Base-by-base conservation (phyloP, 2,888 invertebrate genomes). In the Lycophotia porphyrea region DNA sequence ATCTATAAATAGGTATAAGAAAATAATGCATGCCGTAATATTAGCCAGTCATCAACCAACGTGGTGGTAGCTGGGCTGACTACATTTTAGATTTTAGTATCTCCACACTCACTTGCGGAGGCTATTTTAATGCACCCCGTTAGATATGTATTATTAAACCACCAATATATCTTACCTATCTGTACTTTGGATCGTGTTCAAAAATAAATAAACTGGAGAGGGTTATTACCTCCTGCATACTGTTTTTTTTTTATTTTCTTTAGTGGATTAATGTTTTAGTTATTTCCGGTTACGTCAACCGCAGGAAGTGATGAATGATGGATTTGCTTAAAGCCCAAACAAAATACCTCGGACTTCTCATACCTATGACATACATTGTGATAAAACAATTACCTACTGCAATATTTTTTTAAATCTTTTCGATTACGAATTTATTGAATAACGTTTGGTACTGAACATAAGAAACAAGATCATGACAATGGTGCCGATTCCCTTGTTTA, bases 281-380 rank as follows among this genome's bases (percentile, higher is more conserved):
- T 65, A 34, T 72, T 55, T 67, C 63, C 68, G 49, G 31, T 74
- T 68, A 34, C 65, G 36, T 76, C 78, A 82, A 18, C 58, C n/a
- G 27, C 55, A 49, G 69, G 27, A 63, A 63, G 55, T 67, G 60
- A 61, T 80, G 31, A 74, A 42, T 67, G 68, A 69, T 80, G 31
- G 42, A 74, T 74, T 74, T n/a, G 7, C 31, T 44, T 27, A 15
- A n/a, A 49, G 58, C 21, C 21, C 5, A 64, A 65, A 78, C 36
- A 31, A 34, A 60, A 34, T 34, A n/a, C 36, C 65, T 52, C 55
- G 7, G 27, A 47, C 44, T 31, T 49, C n/a, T 27, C 13, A 34
- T 31, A 27, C n/a, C 11, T 27, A 36, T n/a, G n/a, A n/a, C 15
- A 5, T 52, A 52, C 27, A 3, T 68, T 55, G 27, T 39, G 21